Base-by-base conservation (phyloP, 2,113 vertebrate genomes). In the Neolamprologus longior region DNA sequence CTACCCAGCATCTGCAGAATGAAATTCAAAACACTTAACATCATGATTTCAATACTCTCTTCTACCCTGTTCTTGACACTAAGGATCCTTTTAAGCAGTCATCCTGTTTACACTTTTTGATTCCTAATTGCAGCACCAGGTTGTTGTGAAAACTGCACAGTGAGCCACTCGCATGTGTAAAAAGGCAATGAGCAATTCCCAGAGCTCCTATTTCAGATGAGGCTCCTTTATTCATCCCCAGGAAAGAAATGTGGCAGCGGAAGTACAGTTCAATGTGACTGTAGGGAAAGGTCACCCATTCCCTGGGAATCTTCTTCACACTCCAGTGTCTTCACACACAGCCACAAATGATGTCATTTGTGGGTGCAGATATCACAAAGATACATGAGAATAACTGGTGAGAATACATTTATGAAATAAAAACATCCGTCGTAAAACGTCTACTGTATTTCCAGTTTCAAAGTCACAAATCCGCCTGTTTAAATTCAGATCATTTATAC, bases 171-270 rank as follows among this genome's bases (percentile, higher is more conserved):
- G 33, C 86, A 85, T 80, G 73, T 80, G 78, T 81, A 76, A 33
- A 86, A 86, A 84, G 55, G 28, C 78, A 83, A 79, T n/a, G 76
- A 89, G 86, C 90, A 95, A 95, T 93, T 94, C 90, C 90, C 83
- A 90, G 54, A 86, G 88, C 89, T 95, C 90, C 90, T 91, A 89
- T 92, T 95, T 95, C 90, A 85, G 83, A 90, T 9, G 86, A 80
- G 50, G 84, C 87, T 92, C 86, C 84, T 95, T 95, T 92, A 94
- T 91, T 79, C 88, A 81, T 85, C 81, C 53, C 86, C 83, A 31
- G 58, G 73, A 83, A 71, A 88, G 31, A 86, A 84, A 53, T 21
- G 63, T 84, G 78, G 76, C 73, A 55, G 54, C 87, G 79, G 85
- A 92, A 89, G 86, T 86, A 90, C 86, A 89, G 91, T 91, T 91